Evolutionary conservation across 2,113 vertebrate genomes (phyloP).

Genomic region (Scomber japonicus): DNA sequence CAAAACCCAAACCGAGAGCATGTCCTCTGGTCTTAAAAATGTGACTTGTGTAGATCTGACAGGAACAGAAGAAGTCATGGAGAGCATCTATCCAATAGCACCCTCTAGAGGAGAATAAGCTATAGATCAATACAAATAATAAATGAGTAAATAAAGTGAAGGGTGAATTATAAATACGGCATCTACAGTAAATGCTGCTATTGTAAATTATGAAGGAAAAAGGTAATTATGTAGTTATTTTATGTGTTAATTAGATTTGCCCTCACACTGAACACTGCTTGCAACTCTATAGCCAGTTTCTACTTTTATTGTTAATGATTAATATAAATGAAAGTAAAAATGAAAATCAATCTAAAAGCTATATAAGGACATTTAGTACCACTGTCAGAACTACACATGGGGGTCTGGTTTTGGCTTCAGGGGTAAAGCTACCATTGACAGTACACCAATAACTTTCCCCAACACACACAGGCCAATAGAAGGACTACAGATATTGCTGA

Average conservation of each 20-base stretch:
- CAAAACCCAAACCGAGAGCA: constrained; percentile 47
- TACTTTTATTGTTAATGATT: neutral
- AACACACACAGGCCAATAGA: constrained; percentile 72
- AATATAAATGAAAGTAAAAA: neutral
- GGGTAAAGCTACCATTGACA: constrained; percentile 73
- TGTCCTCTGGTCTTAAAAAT: neutral
- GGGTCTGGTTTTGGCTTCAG: constrained; percentile 62
- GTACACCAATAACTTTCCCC: constrained; percentile 85
- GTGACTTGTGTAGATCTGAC: constrained; percentile 17
- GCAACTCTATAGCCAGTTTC: neutral
- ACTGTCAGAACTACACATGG: constrained; percentile 40
- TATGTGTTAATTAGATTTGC: neutral
- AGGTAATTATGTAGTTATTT: neutral
- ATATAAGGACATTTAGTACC: neutral
- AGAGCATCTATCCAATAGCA: neutral
- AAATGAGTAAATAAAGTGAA: neutral
- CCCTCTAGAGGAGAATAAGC: constrained; percentile 40
- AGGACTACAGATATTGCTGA: constrained; percentile 33
- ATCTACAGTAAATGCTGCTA: neutral
- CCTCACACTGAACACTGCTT: neutral
- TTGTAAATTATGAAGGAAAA: neutral
- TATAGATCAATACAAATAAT: neutral
- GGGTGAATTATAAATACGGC: neutral
- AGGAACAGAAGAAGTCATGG: neutral
- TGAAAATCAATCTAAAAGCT: neutral